These are phyloP conservation scores for Cynopterus brachyotis DNA, from an alignment of 2,113 vertebrate genomes.

Conservation along the genomic window DNA sequence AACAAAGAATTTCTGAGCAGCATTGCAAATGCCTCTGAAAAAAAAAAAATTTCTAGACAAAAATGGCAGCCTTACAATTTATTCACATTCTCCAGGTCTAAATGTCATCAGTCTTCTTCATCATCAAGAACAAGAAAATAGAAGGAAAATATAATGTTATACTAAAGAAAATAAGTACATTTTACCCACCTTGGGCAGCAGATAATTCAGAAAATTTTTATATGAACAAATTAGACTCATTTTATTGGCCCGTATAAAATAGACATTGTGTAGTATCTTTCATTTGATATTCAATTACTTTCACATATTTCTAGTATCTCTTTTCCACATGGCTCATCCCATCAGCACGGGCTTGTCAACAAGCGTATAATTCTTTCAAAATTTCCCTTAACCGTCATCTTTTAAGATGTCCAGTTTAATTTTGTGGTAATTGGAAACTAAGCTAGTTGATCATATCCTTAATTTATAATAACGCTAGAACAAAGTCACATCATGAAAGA, in stretches of 20 bases:
- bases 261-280: neutral
- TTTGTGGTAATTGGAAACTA: slow-evolving; percentile 31
- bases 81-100: neutral
- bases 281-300: neutral
- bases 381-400: neutral
- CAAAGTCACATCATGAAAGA: slow-evolving; percentile 18
- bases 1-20: neutral
- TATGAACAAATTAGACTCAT: neutral
- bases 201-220: neutral
- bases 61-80: neutral
- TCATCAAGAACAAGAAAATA: neutral
- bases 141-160: neutral
- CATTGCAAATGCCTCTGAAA: neutral
- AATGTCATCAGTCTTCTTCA: neutral
- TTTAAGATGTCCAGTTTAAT: slow-evolving; percentile 1
- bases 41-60: neutral
- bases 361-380: slow-evolving; percentile 13
- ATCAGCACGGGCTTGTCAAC: neutral
- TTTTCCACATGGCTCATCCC: neutral
- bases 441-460: slow-evolving; percentile 35
- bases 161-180: neutral
- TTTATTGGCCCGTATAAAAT: neutral
- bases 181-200: neutral
- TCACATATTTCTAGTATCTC: neutral
- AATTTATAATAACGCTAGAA: slow-evolving; percentile 48